phyloP scores from a whole-genome alignment of 1,140 invertebrate species.

The Aphis gossypii region DNA sequence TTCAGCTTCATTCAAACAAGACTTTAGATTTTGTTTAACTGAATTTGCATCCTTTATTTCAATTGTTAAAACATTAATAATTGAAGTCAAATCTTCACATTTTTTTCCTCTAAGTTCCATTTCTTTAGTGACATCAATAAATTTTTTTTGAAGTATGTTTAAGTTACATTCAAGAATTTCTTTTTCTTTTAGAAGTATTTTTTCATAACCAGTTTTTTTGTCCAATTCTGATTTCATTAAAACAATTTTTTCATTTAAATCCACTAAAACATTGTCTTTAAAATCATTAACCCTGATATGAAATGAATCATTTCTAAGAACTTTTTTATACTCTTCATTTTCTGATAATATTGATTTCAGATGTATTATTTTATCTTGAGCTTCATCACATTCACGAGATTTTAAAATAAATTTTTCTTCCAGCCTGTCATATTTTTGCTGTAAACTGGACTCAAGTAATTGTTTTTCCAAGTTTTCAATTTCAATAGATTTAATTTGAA shows the following conservation, averaged over 20 bases:
- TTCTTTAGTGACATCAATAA: neutral
- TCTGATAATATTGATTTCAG: neutral
- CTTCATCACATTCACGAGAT: neutral
- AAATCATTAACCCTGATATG: constrained; percentile 33
- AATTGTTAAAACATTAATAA: constrained; percentile 20
- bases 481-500: neutral
- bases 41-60: constrained; percentile 7
- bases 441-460: neutral
- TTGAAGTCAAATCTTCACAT: neutral
- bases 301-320: constrained; percentile 45
- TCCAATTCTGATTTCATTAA: constrained; percentile 38
- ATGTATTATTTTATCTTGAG: neutral
- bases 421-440: constrained; percentile 20
- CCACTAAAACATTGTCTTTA: constrained; percentile 41
- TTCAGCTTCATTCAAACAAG: constrained; percentile 6
- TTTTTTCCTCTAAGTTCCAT: neutral
- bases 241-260: constrained; percentile 44
- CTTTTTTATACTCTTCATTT: constrained; percentile 7
- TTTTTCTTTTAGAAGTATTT: constrained; percentile 12
- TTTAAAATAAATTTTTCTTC: constrained; percentile 30
- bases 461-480: constrained; percentile 23
- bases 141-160: neutral
- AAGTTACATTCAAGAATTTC: neutral
- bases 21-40: neutral
- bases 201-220: constrained; percentile 18